These are phyloP conservation scores for Thecophora atra DNA, from an alignment of 2,888 invertebrate genomes.

Conservation along the genomic window DNA sequence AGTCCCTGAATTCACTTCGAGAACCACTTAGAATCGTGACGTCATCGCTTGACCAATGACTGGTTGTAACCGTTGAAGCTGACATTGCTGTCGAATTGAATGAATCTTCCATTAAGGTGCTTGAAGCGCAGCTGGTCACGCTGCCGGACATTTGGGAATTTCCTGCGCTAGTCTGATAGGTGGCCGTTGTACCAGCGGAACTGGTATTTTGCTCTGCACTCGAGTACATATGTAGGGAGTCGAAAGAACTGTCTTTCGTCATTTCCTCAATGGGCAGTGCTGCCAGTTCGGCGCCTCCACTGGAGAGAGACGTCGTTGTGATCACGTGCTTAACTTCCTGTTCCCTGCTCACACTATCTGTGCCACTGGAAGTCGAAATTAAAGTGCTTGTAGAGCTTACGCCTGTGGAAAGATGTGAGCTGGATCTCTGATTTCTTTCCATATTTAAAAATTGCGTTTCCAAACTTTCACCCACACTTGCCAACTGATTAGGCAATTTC, in stretches of 20 bases:
- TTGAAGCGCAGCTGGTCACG: conserved; percentile 83
- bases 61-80: conserved; percentile 53
- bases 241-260: conserved; percentile 62
- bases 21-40: conserved; percentile 53
- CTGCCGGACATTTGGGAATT: conserved; percentile 89
- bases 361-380: conserved; percentile 59
- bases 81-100: conserved; percentile 52
- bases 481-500: conserved; percentile 54
- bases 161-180: conserved; percentile 83
- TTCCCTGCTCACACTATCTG: conserved; percentile 52
- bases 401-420: conserved; percentile 66
- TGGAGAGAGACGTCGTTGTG: conserved; percentile 50
- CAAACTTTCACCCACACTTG: background rate
- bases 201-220: conserved; percentile 72
- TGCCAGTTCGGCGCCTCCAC: conserved; percentile 45
- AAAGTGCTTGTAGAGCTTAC: conserved; percentile 60
- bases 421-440: conserved; percentile 39
- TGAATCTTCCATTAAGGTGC: conserved; percentile 78
- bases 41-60: conserved; percentile 58
- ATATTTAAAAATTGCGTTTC: background rate
- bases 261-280: conserved; percentile 51
- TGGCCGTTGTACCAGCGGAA: conserved; percentile 84
- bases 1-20: conserved; percentile 33
- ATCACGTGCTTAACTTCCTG: conserved; percentile 52
- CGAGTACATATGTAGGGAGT: conserved; percentile 67